Evolutionary conservation across 2,113 vertebrate species (phyloP).

Genomic region (Camelus bactrianus): DNA sequence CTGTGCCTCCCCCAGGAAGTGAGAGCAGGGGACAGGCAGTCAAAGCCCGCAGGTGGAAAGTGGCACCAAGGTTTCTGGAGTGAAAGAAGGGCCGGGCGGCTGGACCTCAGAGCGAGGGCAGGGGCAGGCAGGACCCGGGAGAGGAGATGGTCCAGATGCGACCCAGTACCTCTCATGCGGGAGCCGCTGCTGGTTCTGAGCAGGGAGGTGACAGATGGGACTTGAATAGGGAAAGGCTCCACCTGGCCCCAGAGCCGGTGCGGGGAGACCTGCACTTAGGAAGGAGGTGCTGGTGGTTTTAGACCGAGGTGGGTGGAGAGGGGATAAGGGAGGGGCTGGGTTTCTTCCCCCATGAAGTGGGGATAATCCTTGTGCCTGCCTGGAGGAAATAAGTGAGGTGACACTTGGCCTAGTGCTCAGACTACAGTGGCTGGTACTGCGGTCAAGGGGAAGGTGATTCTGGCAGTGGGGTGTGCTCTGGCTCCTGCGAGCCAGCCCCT

Average conservation of each 20-base stretch:
- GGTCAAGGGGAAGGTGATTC: neutral
- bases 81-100: neutral
- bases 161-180: neutral
- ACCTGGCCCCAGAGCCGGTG: neutral
- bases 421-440: rapidly evolving
- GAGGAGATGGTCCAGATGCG: neutral
- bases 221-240: neutral
- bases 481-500: neutral
- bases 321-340: neutral
- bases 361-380: neutral
- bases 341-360: neutral
- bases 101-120: neutral
- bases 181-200: neutral
- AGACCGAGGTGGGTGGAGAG: neutral
- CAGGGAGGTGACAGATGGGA: neutral
- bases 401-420: no score
- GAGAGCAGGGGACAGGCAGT: neutral
- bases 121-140: no score
- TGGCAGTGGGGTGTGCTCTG: neutral
- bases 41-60: neutral
- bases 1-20: neutral
- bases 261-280: neutral
- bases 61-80: neutral
- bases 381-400: neutral
- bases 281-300: neutral